phyloP scores from a whole-genome alignment of 2,113 vertebrate species.

The Pygoscelis antarcticus region DNA sequence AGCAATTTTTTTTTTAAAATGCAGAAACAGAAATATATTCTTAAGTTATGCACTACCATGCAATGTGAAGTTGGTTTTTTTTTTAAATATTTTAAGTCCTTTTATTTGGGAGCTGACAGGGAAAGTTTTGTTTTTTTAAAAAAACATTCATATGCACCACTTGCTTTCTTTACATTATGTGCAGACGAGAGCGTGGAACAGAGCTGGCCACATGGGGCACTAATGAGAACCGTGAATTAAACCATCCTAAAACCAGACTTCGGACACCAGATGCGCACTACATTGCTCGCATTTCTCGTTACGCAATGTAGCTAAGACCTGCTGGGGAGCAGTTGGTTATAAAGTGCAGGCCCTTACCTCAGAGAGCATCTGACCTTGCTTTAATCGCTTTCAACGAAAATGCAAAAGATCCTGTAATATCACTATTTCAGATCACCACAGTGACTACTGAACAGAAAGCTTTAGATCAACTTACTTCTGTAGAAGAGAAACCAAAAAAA shows the following conservation, averaged over 20 bases:
- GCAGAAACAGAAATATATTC: background rate
- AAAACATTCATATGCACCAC: accelerated
- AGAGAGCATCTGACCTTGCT: background rate
- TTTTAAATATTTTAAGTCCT: background rate
- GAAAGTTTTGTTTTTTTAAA: background rate
- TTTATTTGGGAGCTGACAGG: background rate
- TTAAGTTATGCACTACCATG: accelerated
- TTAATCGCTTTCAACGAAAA: background rate
- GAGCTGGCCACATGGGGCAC: background rate
- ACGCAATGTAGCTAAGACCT: background rate
- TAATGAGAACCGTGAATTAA: background rate
- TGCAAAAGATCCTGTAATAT: accelerated
- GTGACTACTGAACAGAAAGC: background rate
- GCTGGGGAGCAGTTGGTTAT: background rate
- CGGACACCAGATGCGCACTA: accelerated
- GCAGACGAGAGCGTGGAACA: background rate
- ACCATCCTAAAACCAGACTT: background rate
- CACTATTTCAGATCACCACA: background rate
- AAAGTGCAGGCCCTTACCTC: background rate
- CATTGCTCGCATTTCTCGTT: too few relatives aligned
- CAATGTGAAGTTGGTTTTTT: background rate
- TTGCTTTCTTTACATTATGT: background rate
- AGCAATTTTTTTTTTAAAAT: background rate
- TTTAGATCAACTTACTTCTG: background rate
- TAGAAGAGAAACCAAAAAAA: background rate